Percentiles rank a stretch among this genome's conserved stretches.
These are phyloP conservation scores for Pampus argenteus DNA, from an alignment of 2,797 vertebrate genomes.

Conservation along the genomic window DNA sequence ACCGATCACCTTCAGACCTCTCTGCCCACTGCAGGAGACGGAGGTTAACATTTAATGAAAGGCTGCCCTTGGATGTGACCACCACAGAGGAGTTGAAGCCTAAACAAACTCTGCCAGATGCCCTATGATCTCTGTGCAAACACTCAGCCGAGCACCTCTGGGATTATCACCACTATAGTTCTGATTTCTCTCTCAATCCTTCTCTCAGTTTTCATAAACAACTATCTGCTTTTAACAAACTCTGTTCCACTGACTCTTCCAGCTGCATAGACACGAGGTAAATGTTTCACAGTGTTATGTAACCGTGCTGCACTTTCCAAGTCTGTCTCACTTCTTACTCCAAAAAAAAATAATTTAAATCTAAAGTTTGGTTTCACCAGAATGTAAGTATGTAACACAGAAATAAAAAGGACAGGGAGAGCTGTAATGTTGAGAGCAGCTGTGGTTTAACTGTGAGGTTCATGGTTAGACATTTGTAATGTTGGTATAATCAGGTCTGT, in stretches of 20 bases:
- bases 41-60: constrained; percentile 73
- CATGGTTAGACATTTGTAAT: constrained; percentile 67
- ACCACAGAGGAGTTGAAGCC: constrained; percentile 62
- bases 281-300: constrained; percentile 64
- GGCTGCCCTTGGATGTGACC: constrained; percentile 67
- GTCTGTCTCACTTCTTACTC: constrained; percentile 39
- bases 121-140: constrained; percentile 77
- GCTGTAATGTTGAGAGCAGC: constrained; percentile 62
- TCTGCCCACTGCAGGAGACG: constrained; percentile 34
- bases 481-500: constrained; percentile 52
- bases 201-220: constrained; percentile 40
- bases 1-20: constrained; percentile 38
- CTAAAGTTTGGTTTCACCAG: not conserved
- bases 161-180: constrained; percentile 56
- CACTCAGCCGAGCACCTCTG: constrained; percentile 54
- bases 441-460: constrained; percentile 72
- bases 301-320: constrained; percentile 54
- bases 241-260: constrained; percentile 42
- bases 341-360: constrained; percentile 19
- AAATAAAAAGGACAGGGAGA: constrained; percentile 25
- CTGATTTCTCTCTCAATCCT: constrained; percentile 36
- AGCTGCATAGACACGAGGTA: constrained; percentile 47
- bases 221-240: constrained; percentile 53
- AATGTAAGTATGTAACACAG: constrained; percentile 34
- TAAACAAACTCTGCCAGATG: constrained; percentile 79